Evolutionary conservation across 2,113 vertebrate species (phyloP).

Genomic region (Coryphaenoides rupestris): DNA sequence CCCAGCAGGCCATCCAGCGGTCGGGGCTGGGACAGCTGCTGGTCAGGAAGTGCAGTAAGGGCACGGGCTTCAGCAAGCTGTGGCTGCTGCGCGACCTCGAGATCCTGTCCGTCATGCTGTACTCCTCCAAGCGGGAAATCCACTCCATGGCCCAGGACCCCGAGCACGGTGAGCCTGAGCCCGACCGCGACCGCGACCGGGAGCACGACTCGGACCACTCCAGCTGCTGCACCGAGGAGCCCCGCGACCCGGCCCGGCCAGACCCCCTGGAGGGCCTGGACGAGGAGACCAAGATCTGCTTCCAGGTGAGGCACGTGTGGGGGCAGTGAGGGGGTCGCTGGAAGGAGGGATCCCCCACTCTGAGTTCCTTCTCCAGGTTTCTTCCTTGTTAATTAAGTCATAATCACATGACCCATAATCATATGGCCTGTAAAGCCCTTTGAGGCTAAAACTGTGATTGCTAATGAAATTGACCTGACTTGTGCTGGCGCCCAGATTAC

Average conservation of each 20-base stretch:
- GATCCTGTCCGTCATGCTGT: slow-evolving; percentile 96
- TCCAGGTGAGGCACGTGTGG: slow-evolving; percentile 82
- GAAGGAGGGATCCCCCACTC: too few species aligned
- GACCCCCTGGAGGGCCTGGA: slow-evolving; percentile 92
- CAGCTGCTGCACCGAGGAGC: slow-evolving; percentile 69
- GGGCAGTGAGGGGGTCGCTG: too few species aligned
- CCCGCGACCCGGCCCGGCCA: slow-evolving; percentile 73
- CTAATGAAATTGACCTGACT: too few species aligned
- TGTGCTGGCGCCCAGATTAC: slow-evolving; percentile 77
- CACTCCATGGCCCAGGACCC: slow-evolving; percentile 79
- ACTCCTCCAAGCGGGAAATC: slow-evolving; percentile 92
- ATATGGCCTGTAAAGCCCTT: too few species aligned
- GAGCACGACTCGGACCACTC: slow-evolving; percentile 81
- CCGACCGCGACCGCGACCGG: slow-evolving; percentile 66
- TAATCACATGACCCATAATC: too few species aligned
- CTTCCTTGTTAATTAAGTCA: too few species aligned
- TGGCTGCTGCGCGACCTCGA: slow-evolving; percentile 95
- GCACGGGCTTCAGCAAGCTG: slow-evolving; percentile 96
- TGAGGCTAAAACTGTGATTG: too few species aligned
- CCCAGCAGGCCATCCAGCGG: slow-evolving; percentile 82
- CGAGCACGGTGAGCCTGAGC: slow-evolving; percentile 76
- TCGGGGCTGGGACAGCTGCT: slow-evolving; percentile 88
- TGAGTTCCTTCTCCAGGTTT: too few species aligned
- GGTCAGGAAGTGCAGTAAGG: slow-evolving; percentile 95
- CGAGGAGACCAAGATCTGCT: slow-evolving; percentile 94